These are phyloP conservation scores for Cyphomyrus plagiostoma DNA, from an alignment of 2,113 vertebrate genomes.

Conservation along the genomic window DNA sequence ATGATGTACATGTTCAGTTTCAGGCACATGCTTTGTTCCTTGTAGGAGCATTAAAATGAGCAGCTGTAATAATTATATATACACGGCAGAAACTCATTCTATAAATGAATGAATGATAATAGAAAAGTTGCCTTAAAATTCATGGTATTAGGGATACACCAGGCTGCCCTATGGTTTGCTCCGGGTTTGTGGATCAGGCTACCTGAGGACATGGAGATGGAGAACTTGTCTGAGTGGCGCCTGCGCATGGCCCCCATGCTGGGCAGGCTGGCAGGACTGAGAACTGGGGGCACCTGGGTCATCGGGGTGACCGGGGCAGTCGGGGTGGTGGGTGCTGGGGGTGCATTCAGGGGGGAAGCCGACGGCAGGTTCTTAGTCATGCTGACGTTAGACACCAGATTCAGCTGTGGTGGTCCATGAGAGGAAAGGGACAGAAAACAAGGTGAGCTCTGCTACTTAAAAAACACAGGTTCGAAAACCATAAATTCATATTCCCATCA, in stretches of 20 bases:
- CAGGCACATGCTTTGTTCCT: neutral
- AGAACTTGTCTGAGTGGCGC: conserved; percentile 78
- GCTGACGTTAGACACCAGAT: conserved; percentile 75
- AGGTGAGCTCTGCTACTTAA: neutral
- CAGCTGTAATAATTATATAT: neutral
- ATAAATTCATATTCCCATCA: conserved; percentile 68
- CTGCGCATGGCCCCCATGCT: conserved; percentile 70
- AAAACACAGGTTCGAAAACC: neutral
- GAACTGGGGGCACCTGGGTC: conserved; percentile 71
- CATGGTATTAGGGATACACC: neutral
- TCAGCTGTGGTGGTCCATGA: conserved; percentile 57
- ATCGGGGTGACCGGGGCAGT: conserved; percentile 66
- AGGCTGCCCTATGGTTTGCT: neutral
- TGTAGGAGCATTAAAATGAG: neutral
- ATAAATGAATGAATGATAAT: neutral
- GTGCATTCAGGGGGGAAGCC: conserved; percentile 73
- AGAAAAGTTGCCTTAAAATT: neutral
- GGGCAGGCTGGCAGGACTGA: conserved; percentile 66
- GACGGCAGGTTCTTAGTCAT: conserved; percentile 73
- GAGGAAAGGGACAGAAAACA: conserved; percentile 32
- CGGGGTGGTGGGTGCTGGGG: conserved; percentile 68
- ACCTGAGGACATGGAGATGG: conserved; percentile 85
- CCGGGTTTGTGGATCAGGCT: conserved; percentile 13
- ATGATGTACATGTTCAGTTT: neutral
- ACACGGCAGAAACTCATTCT: neutral